A percentile compares a stretch with the other conserved stretches of the same genome.
Conservation (phyloP, 2,888 invertebrate species). For the Ptychoptera contaminata region DNA sequence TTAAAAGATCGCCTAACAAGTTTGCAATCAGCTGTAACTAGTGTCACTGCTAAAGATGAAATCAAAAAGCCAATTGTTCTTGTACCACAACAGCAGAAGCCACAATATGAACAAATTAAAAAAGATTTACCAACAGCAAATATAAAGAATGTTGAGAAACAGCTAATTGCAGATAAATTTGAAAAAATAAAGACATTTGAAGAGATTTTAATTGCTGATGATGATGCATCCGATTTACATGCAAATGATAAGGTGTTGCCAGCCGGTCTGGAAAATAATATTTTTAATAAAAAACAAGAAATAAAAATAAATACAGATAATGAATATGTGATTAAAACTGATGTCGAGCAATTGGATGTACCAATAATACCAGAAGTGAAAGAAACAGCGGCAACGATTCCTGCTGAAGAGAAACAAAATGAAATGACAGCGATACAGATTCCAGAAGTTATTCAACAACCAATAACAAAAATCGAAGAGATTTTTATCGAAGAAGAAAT, state of each 20-base stretch:
- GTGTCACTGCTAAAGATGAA: slow-evolving; percentile 24
- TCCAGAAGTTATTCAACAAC: slow-evolving; percentile 5
- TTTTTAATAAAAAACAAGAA: not conserved
- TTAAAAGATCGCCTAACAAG: slow-evolving; percentile 29
- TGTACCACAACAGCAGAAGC: slow-evolving; percentile 33
- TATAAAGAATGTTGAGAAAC: slow-evolving; percentile 7
- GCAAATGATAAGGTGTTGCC: slow-evolving; percentile 13
- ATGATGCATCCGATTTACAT: slow-evolving; percentile 12
- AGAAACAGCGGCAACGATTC: slow-evolving; percentile 21
- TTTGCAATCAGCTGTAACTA: slow-evolving; percentile 21
- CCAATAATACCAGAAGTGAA: slow-evolving; percentile 27
- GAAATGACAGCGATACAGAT: slow-evolving; percentile 3
- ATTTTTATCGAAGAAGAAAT: slow-evolving; percentile 5
- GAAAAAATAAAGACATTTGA: slow-evolving; percentile 5
- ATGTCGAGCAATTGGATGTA: no score
- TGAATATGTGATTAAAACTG: slow-evolving; percentile 21
- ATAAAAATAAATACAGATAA: slow-evolving; percentile 7
- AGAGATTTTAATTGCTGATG: slow-evolving; percentile 19
- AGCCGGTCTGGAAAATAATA: slow-evolving; percentile 8
- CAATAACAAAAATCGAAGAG: slow-evolving; percentile 1
- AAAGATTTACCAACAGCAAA: slow-evolving; percentile 17
- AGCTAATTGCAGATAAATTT: slow-evolving; percentile 4
- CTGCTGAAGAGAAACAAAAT: not conserved
- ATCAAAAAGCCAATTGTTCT: slow-evolving; percentile 23
- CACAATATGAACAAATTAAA: slow-evolving; percentile 34